phyloP scores from a whole-genome alignment of 2,888 invertebrate genomes.

The Eupithecia subumbrata region DNA sequence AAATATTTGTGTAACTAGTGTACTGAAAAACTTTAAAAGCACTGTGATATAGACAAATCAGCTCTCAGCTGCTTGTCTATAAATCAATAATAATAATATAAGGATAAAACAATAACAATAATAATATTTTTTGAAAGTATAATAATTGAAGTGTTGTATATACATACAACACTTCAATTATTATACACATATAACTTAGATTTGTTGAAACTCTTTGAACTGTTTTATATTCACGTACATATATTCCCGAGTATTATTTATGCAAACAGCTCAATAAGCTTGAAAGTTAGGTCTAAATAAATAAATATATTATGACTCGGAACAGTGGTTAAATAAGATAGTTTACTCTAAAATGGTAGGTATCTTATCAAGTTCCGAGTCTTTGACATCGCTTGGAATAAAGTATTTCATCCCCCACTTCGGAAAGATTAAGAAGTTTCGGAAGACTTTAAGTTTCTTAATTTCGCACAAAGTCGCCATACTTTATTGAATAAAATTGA shows the following conservation, averaged over 20 bases:
- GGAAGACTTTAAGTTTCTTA: slow-evolving; percentile 67
- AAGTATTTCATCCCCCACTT: slow-evolving; percentile 65
- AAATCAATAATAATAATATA: no score
- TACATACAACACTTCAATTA: no score
- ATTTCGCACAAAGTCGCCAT: slow-evolving; percentile 60
- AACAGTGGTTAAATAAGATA: background rate
- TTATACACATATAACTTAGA: background rate
- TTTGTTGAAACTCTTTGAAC: background rate
- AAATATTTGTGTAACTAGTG: no score
- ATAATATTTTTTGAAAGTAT: slow-evolving; percentile 16
- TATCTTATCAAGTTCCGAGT: slow-evolving; percentile 46
- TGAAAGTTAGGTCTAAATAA: background rate
- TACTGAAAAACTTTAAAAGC: no score
- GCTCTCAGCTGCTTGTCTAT: no score
- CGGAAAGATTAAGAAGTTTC: slow-evolving; percentile 67
- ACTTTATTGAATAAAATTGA: slow-evolving; percentile 58
- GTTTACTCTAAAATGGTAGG: slow-evolving; percentile 34
- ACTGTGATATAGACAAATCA: no score
- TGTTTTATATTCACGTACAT: background rate
- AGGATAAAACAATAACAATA: no score
- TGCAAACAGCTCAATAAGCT: background rate
- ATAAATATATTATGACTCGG: background rate
- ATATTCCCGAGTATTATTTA: background rate
- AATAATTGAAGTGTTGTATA: background rate
- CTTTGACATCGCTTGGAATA: slow-evolving; percentile 61